phyloP scores from a whole-genome alignment of 2,888 invertebrate genomes.

The Spialia ferax region DNA sequence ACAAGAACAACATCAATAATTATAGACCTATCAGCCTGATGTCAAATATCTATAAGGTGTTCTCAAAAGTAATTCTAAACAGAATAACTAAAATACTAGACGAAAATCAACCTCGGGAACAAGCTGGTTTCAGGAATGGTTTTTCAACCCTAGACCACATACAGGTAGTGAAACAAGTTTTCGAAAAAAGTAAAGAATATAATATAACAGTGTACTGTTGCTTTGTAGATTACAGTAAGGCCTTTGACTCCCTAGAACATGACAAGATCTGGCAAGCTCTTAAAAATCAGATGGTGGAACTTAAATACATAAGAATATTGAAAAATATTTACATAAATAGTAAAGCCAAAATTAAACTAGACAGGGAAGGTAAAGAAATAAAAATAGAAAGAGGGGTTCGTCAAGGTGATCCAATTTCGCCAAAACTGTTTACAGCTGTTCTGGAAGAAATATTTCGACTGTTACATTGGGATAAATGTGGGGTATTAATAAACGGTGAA shows the following conservation, averaged over 20 bases:
- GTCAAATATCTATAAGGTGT: slow-evolving; percentile 19
- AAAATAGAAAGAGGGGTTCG: not conserved
- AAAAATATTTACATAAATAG: not conserved
- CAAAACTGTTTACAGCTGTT: not conserved
- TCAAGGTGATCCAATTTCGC: not conserved
- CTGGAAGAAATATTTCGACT: not conserved
- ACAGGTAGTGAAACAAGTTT: slow-evolving; percentile 30
- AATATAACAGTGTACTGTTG: not conserved
- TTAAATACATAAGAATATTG: not conserved
- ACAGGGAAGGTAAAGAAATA: not conserved
- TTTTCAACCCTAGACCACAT: slow-evolving; percentile 39
- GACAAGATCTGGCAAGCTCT: slow-evolving; percentile 36
- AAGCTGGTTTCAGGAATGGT: slow-evolving; percentile 33
- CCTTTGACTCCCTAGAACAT: slow-evolving; percentile 32
- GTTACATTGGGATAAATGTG: not conserved
- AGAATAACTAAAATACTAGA: slow-evolving; percentile 37
- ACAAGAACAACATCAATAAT: slow-evolving; percentile 9
- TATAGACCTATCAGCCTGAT: slow-evolving; percentile 23
- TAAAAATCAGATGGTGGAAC: slow-evolving; percentile 38
- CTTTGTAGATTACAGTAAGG: slow-evolving; percentile 34
- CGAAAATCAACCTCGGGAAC: slow-evolving; percentile 37
- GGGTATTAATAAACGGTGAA: not conserved
- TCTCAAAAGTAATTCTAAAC: slow-evolving; percentile 28
- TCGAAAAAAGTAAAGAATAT: slow-evolving; percentile 34
- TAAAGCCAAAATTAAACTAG: not conserved